Evolutionary conservation across 2,888 invertebrate genomes (phyloP).

Genomic region (Suillia variegata): DNA sequence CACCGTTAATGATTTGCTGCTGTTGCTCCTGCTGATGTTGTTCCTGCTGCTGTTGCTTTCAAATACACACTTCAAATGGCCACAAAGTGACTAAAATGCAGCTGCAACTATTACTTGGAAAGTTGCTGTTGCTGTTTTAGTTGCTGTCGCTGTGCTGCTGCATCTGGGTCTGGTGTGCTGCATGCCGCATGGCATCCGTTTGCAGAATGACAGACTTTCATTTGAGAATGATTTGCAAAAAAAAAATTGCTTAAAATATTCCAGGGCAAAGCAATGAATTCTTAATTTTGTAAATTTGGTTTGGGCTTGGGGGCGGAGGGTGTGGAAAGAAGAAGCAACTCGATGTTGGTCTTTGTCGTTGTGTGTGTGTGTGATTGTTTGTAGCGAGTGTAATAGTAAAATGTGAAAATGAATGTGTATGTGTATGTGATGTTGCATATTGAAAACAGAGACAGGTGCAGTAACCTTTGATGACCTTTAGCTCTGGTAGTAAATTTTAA

Average conservation of each 20-base stretch:
- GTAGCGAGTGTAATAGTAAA: background rate
- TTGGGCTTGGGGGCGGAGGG: no score
- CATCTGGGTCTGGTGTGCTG: no score
- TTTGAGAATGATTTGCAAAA: slow-evolving; percentile 1
- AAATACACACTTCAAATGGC: background rate
- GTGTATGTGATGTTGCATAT: background rate
- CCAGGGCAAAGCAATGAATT: background rate
- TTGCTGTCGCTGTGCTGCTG: slow-evolving; percentile 1
- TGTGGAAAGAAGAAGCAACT: no score
- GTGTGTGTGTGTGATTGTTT: background rate
- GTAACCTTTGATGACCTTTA: no score
- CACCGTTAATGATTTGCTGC: slow-evolving; percentile 50
- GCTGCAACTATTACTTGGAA: no score
- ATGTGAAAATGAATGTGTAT: background rate
- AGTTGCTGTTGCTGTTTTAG: no score
- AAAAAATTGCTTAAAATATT: background rate
- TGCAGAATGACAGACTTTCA: slow-evolving; percentile 7
- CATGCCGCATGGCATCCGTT: slow-evolving; percentile 4
- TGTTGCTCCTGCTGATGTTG: no score
- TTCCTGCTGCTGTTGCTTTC: no score
- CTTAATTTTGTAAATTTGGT: no score
- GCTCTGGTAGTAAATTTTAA: no score
- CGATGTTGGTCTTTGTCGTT: background rate
- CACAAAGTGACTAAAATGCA: background rate
- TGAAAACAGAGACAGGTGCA: no score